Conservation (phyloP, 1,140 invertebrate species). For the Formica selysi region DNA sequence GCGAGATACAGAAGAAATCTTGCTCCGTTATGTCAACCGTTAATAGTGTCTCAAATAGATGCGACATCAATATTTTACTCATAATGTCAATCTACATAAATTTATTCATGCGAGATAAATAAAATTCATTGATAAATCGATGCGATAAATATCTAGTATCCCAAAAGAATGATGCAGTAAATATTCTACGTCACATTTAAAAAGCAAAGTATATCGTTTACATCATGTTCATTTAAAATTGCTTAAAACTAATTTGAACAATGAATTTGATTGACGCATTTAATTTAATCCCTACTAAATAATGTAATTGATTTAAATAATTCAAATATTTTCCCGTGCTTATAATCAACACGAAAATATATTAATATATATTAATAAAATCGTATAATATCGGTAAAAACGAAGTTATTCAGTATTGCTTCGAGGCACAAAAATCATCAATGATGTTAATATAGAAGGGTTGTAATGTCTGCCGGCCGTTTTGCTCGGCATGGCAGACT, state of each 20-base stretch:
- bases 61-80: constrained; percentile 10
- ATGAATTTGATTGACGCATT: neutral
- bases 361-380: constrained; percentile 30
- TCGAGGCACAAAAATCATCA: neutral
- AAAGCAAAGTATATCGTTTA: neutral
- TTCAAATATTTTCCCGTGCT: neutral
- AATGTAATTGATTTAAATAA: neutral
- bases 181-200: neutral
- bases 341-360: constrained; percentile 10
- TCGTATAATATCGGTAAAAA: constrained; percentile 19
- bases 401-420: constrained; percentile 33
- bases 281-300: neutral
- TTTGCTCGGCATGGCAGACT: neutral
- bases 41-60: constrained; percentile 38
- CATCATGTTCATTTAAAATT: neutral
- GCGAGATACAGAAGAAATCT: constrained; percentile 31
- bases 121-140: neutral
- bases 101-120: neutral
- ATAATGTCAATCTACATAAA: neutral
- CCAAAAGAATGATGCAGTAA: neutral
- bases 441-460: constrained; percentile 17
- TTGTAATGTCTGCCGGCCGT: neutral
- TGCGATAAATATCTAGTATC: neutral
- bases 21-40: constrained; percentile 17
- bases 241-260: neutral